A percentile compares a stretch with the other conserved stretches of the same genome.
phyloP scores from a whole-genome alignment of 2,113 vertebrate species.

The Eretmochelys imbricata region DNA sequence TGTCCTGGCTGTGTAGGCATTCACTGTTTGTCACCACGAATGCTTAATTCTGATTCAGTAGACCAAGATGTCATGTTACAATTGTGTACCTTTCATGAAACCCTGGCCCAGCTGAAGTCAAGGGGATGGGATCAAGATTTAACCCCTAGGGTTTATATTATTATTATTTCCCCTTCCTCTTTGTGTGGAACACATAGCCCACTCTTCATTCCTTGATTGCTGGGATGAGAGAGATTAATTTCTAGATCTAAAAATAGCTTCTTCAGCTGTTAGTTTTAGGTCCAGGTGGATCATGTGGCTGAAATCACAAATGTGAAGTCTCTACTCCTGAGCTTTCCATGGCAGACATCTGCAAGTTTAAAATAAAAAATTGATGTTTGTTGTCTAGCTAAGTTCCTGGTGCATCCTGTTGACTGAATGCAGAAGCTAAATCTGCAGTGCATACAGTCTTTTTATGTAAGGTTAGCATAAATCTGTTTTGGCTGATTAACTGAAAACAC shows the following conservation, averaged over 20 bases:
- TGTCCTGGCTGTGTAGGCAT: neutral
- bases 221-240: conserved; percentile 35
- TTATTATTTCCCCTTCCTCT: neutral
- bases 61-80: neutral
- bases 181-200: neutral
- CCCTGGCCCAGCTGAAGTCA: neutral
- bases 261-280: conserved; percentile 65
- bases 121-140: fast-evolving
- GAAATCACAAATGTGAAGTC: conserved; percentile 22
- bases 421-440: conserved; percentile 8
- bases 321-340: neutral
- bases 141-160: neutral
- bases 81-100: neutral
- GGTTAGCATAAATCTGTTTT: conserved; percentile 14
- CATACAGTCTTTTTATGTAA: neutral
- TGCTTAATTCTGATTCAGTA: neutral
- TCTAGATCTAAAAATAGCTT: conserved; percentile 73
- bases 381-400: conserved; percentile 24
- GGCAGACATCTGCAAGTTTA: neutral
- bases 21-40: neutral
- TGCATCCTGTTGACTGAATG: conserved; percentile 36
- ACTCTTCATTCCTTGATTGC: conserved; percentile 6
- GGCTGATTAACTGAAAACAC: neutral
- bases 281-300: conserved; percentile 22
- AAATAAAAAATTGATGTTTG: conserved; percentile 16